These are phyloP conservation scores for Cordylochernes scorpioides DNA, from an alignment of 2,888 invertebrate genomes.

Conservation along the genomic window DNA sequence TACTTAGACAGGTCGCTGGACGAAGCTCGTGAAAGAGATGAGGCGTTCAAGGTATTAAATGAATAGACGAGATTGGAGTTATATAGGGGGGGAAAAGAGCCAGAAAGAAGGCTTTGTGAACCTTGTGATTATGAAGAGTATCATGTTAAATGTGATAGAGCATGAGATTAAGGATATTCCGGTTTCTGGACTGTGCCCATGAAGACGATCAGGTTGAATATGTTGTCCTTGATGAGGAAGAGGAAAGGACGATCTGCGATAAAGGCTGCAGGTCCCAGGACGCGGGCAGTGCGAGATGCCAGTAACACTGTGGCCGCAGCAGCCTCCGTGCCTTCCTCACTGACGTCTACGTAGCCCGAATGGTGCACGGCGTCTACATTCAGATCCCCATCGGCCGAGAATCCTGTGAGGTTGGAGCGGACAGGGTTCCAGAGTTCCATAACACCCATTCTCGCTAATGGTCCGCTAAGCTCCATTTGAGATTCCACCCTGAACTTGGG, in stretches of 20 bases:
- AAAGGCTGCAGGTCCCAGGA: conserved; percentile 12
- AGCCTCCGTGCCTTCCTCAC: conserved; percentile 14
- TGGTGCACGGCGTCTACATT: conserved; percentile 11
- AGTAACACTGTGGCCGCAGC: conserved; percentile 12
- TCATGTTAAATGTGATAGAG: too few relatives aligned
- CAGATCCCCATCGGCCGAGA: conserved; percentile 10
- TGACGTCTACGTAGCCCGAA: conserved; percentile 11
- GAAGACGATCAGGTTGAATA: conserved; percentile 12
- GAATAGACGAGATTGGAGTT: too few relatives aligned
- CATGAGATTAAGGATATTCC: too few relatives aligned
- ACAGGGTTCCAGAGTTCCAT: conserved; percentile 12
- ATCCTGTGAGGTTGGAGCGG: conserved; percentile 12
- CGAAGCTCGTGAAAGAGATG: too few relatives aligned
- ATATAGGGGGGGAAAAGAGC: too few relatives aligned
- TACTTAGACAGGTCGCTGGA: too few relatives aligned
- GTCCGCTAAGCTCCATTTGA: conserved; percentile 11
- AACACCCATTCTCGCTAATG: conserved; percentile 13
- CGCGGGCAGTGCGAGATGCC: conserved; percentile 7
- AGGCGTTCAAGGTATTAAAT: too few relatives aligned
- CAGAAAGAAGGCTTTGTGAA: too few relatives aligned
- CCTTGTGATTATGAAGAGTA: too few relatives aligned
- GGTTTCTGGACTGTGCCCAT: conserved; percentile 12
- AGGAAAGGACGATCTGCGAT: conserved; percentile 12
- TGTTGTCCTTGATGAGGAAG: conserved; percentile 11
- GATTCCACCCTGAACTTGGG: conserved; percentile 15